phyloP scores from a whole-genome alignment of 2,888 invertebrate species.

The Aricia artaxerxes region DNA sequence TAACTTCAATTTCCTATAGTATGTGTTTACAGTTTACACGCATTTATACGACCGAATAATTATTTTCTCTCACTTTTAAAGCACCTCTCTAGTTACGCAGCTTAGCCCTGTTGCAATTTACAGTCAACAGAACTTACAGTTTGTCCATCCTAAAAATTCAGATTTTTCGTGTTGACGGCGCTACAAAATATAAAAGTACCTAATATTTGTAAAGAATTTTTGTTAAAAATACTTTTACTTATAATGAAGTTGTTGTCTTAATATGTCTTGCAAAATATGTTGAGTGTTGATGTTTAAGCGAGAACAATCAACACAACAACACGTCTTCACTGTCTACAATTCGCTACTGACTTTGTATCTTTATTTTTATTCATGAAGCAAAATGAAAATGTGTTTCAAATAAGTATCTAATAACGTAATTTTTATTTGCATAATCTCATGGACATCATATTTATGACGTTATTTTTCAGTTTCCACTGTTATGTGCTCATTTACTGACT shows the following conservation, averaged over 20 bases:
- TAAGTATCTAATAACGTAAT: background rate
- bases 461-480: background rate
- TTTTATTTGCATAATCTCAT: background rate
- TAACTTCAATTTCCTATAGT: too few relatives aligned
- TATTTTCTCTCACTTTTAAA: too few relatives aligned
- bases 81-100: too few relatives aligned
- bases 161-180: too few relatives aligned
- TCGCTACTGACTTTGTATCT: background rate
- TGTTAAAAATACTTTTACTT: too few relatives aligned
- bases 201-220: too few relatives aligned
- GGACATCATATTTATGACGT: background rate
- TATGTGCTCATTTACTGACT: background rate
- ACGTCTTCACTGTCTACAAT: background rate
- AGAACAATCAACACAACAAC: constrained; percentile 1
- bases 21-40: too few relatives aligned
- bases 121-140: too few relatives aligned
- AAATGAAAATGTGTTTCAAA: background rate
- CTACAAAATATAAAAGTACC: too few relatives aligned
- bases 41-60: too few relatives aligned
- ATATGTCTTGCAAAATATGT: background rate
- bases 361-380: constrained; percentile 5
- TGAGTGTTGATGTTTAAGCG: background rate
- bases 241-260: background rate
- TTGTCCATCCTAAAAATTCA: too few relatives aligned
- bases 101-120: too few relatives aligned